Evolutionary conservation across 2,113 vertebrate species (phyloP).

Genomic region (Daphoenositta chrysoptera): DNA sequence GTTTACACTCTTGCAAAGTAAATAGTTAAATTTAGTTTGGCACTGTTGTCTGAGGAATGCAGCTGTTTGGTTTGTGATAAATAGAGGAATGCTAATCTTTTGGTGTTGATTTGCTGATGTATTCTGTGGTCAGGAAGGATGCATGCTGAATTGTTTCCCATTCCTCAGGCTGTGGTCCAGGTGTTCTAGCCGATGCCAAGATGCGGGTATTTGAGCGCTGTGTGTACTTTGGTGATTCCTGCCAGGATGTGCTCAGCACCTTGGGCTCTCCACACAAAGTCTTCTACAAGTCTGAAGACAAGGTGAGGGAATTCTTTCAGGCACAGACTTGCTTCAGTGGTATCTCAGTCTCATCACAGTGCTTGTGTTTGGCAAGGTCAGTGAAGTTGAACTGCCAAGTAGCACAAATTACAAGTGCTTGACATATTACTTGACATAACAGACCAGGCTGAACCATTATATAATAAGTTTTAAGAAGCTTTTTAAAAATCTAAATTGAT

Average conservation of each 20-base stretch:
- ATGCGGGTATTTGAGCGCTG: slow-evolving; percentile 88
- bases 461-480: not conserved
- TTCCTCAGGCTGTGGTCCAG: slow-evolving; percentile 83
- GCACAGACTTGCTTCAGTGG: not conserved
- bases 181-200: slow-evolving; percentile 90
- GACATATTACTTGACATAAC: not conserved
- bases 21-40: not conserved
- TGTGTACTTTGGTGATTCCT: slow-evolving; percentile 95
- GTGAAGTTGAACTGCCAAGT: not conserved
- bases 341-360: not conserved
- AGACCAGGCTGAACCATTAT: not conserved
- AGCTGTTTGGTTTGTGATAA: not conserved
- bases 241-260: slow-evolving; percentile 94
- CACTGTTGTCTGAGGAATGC: not conserved
- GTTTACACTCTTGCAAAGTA: not conserved
- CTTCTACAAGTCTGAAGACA: slow-evolving; percentile 99
- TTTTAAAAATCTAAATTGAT: not conserved
- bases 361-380: not conserved
- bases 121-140: not conserved
- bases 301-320: slow-evolving; percentile 71
- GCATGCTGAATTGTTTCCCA: not conserved
- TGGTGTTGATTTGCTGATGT: not conserved
- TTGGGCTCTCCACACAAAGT: slow-evolving; percentile 96
- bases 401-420: not conserved
- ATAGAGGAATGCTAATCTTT: not conserved